These are phyloP conservation scores for Notolepis coatsorum DNA, from an alignment of 2,797 vertebrate genomes.

Conservation along the genomic window DNA sequence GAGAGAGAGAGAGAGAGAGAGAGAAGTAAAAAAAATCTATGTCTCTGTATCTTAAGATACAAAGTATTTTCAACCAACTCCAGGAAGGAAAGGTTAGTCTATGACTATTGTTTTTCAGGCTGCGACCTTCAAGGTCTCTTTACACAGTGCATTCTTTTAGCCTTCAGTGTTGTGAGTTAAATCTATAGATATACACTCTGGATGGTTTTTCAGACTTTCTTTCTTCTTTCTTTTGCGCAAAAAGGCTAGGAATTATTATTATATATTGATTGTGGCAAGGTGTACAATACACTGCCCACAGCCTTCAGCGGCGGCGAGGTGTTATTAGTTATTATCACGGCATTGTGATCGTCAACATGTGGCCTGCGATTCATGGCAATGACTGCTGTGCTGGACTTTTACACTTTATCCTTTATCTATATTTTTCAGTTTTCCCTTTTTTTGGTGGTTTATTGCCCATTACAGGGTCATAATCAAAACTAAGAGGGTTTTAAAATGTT, in stretches of 20 bases:
- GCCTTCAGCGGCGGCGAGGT: constrained; percentile 43
- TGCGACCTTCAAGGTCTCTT: neutral
- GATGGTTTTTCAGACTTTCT: neutral
- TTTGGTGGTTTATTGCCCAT: constrained; percentile 13
- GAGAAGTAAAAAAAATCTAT: too few relatives aligned
- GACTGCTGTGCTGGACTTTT: constrained; percentile 6
- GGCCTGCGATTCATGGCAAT: constrained; percentile 46
- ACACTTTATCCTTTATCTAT: neutral
- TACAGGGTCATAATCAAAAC: neutral
- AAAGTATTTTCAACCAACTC: constrained; percentile 12
- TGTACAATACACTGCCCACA: constrained; percentile 58
- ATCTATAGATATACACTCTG: constrained; percentile 26
- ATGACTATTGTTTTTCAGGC: neutral
- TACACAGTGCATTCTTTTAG: neutral
- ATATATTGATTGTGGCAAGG: constrained; percentile 72
- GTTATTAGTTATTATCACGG: constrained; percentile 52
- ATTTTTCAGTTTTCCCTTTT: constrained; percentile 36
- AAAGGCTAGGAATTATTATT: constrained; percentile 63
- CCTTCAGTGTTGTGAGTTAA: neutral
- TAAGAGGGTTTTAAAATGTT: neutral
- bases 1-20: too few relatives aligned
- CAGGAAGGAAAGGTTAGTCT: too few relatives aligned
- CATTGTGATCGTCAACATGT: constrained; percentile 43
- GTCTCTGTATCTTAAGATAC: neutral
- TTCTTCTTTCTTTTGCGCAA: constrained; percentile 47